Base-by-base conservation (phyloP, 2,113 vertebrate genomes). In the Salvelinus alpinus region DNA sequence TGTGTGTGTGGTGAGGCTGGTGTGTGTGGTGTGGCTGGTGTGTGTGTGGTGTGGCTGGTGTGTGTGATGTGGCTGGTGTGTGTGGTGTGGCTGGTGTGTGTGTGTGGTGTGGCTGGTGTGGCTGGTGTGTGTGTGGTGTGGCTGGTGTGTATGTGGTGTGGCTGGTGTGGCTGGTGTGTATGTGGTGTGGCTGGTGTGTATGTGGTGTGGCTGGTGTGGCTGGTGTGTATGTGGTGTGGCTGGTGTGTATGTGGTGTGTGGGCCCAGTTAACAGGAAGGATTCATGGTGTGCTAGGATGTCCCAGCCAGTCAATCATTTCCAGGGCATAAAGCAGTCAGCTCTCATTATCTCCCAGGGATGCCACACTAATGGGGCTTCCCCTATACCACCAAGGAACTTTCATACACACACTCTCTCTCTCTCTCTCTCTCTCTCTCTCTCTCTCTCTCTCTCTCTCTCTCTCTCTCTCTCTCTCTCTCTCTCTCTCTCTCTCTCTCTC, bases 291-390 rank as follows among this genome's bases (percentile, higher is more conserved):
- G 76, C 82, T 78, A 48, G 80, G 59, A 79, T 54, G 14, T 5
- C 51, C 51, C 16, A 54, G 51, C 51, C 51, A 91, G 88, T 90
- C 90, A 80, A 91, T 90, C 87, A 91, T 92, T 88, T 91, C 87
- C 86, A 84, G 79, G 75, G 90, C 88, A 88, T 91, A 88, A 90
- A 91, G 85, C 88, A 91, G 85, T 87, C 87, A 86, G 87, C 78
- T 29, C 82, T 90, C 87, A 88, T 91, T 88, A 89, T 90, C 84
- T 90, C 87, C 80, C 75, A 78, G 77, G 86, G 81, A 89, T 85
- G 77, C 85, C 79, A 80, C 77, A 72, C 24, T 24, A 24, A 24
- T 24, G 24, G 24, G 24, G 24, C 24, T 24, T 24, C 24, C 24
- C 24, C 24, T 24, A 24, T 24, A 24, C 24, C 24, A 24, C 24